Conservation (phyloP, 2,113 vertebrate genomes). For the Amphilophus citrinellus region DNA sequence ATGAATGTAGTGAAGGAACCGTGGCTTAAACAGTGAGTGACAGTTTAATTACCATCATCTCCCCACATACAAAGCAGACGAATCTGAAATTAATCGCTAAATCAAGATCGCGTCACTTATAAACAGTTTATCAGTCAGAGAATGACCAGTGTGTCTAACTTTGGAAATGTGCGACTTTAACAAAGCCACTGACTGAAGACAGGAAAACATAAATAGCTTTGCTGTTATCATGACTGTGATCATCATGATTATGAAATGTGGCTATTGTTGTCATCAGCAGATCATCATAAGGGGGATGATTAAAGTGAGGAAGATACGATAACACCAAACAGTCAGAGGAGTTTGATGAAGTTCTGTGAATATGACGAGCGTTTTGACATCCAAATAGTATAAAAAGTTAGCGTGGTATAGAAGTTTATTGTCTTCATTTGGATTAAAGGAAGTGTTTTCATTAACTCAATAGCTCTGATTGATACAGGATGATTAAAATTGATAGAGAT, state of each 20-base stretch:
- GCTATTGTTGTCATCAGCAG: neutral
- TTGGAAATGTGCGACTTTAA: neutral
- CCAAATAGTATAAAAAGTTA: neutral
- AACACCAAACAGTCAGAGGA: neutral
- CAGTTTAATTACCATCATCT: neutral
- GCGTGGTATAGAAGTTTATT: neutral
- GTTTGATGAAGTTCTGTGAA: neutral
- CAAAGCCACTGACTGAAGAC: neutral
- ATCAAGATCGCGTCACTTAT: neutral
- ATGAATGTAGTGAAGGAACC: neutral
- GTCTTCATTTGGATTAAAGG: neutral
- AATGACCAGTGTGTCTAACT: neutral
- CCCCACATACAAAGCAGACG: neutral
- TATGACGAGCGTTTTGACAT: neutral
- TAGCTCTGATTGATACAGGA: neutral
- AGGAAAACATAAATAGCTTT: conserved; percentile 12
- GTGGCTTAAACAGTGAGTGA: neutral
- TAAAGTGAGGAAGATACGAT: neutral
- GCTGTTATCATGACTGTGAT: conserved; percentile 2
- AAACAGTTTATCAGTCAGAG: neutral
- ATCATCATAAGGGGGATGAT: conserved; percentile 15
- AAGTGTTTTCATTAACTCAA: neutral
- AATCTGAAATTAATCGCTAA: neutral
- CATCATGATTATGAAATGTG: conserved; percentile 2
- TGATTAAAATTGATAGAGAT: neutral